Evolutionary conservation across 2,888 invertebrate species (phyloP), one percentile per base, ranked within the genome.

Genomic region (Lacanobia wlatinum): DNA sequence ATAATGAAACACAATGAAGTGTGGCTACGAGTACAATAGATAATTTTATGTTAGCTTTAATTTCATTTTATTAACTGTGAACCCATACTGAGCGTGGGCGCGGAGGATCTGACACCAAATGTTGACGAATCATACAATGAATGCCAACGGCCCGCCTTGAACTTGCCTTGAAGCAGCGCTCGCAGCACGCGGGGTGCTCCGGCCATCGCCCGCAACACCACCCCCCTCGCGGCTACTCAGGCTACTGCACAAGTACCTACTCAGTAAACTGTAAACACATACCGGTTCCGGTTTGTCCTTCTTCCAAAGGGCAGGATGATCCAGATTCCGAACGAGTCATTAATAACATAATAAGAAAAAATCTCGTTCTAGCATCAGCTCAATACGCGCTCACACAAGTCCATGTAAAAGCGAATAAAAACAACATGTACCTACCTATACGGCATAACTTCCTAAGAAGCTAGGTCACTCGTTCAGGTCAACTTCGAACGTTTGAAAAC

Each of bases 111-210:
- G 87, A 85, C 84, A 81, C 83, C 86, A 77, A 86, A 85, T 88
- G 90, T 94, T 95, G 95, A 95, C 94, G 94, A 92, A 95, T 95
- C 84, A 73, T 83, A 88, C 89, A 90, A 90, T 92, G 95, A 96
- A 96, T 96, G 96, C 92, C 96, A 96, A 95, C 89, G 96, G 87
- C 91, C 93, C 91, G 88, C 96, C 96, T 96, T 96, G 96, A 96
- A 95, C 96, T 94, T 95, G 88, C 89, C 89, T 91, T 90, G 89
- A 92, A 87, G 59, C 66, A 77, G 73, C 73, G 61, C 73, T 64
- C 70, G 38, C 73, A 88, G 75, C 90, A 89, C 89, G 92, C 92
- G 89, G 90, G 93, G 90, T 92, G 90, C 90, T 43, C 43, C 43
- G 87, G 87, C 87, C 87, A 86, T 82, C 87, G 85, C 87, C 87